Evolutionary conservation across 2,888 invertebrate species (phyloP).

Genomic region (Aethes cnicana): DNA sequence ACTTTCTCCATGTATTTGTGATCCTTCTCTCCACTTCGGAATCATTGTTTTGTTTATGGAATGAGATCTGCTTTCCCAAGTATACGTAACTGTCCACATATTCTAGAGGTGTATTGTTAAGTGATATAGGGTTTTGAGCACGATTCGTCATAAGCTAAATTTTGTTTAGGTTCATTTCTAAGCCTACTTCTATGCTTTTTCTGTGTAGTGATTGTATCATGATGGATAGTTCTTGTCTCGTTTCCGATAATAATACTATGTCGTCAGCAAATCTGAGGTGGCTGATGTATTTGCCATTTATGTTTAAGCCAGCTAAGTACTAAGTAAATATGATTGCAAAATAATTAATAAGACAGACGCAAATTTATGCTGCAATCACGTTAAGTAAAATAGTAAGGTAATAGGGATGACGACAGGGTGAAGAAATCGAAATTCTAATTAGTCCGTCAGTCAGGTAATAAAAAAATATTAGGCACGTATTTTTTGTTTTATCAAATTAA

Average conservation of each 20-base stretch:
- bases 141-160: too few species aligned
- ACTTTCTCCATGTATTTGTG: slow-evolving; percentile 27
- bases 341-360: too few species aligned
- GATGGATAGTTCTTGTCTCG: neutral
- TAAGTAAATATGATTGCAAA: too few species aligned
- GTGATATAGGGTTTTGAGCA: slow-evolving; percentile 15
- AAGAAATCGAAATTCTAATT: too few species aligned
- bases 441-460: too few species aligned
- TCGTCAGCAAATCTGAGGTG: neutral
- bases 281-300: neutral
- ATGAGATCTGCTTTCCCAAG: slow-evolving; percentile 33
- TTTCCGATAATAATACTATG: neutral
- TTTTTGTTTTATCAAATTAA: too few species aligned
- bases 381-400: too few species aligned
- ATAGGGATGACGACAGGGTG: too few species aligned
- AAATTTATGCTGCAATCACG: too few species aligned
- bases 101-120: slow-evolving; percentile 20
- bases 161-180: slow-evolving; percentile 34
- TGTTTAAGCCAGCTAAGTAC: neutral
- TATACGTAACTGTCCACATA: slow-evolving; percentile 33
- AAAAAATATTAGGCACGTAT: too few species aligned
- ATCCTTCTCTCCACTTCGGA: slow-evolving; percentile 15
- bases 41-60: slow-evolving; percentile 10
- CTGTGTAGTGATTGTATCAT: slow-evolving; percentile 32
- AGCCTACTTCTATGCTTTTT: slow-evolving; percentile 28